Base-by-base conservation (phyloP, 2,113 vertebrate genomes). In the Mus pahari region DNA sequence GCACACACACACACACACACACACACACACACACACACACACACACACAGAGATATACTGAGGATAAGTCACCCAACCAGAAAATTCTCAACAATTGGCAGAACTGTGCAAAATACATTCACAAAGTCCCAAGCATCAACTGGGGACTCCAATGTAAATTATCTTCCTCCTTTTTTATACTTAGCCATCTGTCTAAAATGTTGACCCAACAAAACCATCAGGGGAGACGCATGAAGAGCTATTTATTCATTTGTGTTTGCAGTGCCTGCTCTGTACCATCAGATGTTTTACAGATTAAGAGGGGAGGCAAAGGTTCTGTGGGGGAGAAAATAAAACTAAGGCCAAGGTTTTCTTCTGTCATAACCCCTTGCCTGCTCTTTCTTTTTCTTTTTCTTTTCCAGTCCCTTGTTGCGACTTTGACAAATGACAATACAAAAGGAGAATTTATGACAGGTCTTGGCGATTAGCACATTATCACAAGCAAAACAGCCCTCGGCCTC, bases 391-490 rank as follows among this genome's bases (percentile, higher is more conserved):
- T 24, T 31, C 17, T 86, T 17, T 48, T 68, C 97, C 94, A 98
- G 92, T 95, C 92, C 92, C 92, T 60, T 96, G 98, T 98, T 98
- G 98, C 66, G 97, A 98, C 98, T 98, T 98, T 99, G 98, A 99
- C 98, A 98, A 98, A 99, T 98, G 98, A 98, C 96, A 98, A 97
- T 97, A 92, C 97, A 8, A 87, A 70, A 97, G 91, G 97, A 98
- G 96, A 98, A 98, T 98, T 98, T 97, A 98, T 98, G 98, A n/a
- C 4, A 33, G 96, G 98, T 98, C 98, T 98, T 81, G 74, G 98
- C 96, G 98, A 98, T 99, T 99, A 99, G 98, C 98, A 98, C 98
- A 98, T 99, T 99, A 98, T 98, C 98, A 98, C 92, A 98, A 98
- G 98, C 98, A 91, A 97, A 99, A 96, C 98, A 98, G 97, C 96